A percentile compares a stretch with the other conserved stretches of the same genome.
Conservation (phyloP, 2,888 invertebrate genomes). For the Nymphalis c-album region DNA sequence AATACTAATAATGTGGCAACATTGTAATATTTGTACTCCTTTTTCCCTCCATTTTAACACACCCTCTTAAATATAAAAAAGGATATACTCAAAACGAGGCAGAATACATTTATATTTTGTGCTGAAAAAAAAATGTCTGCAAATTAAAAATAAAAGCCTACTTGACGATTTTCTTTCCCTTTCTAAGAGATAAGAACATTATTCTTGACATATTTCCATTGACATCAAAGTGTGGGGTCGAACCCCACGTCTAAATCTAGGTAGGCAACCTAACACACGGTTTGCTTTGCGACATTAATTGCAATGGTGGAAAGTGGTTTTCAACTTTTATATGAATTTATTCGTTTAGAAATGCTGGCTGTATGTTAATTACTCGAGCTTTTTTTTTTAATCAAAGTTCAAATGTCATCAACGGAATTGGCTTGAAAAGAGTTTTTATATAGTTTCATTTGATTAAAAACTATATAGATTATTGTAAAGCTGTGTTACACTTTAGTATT, state of each 20-base stretch:
- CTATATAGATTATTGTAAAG: no score
- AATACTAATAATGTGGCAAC: background rate
- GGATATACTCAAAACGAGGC: background rate
- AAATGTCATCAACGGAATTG: no score
- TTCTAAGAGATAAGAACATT: slow-evolving; percentile 11
- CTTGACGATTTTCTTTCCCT: slow-evolving; percentile 5
- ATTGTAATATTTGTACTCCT: background rate
- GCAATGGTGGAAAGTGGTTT: background rate
- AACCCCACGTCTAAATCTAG: slow-evolving; percentile 7
- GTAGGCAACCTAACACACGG: background rate
- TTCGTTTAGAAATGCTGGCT: no score
- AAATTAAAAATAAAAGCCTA: slow-evolving; percentile 12
- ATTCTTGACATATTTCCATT: slow-evolving; percentile 24
- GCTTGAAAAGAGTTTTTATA: no score
- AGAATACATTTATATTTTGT: background rate
- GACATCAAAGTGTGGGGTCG: slow-evolving; percentile 17
- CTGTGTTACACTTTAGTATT: no score
- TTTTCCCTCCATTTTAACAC: background rate
- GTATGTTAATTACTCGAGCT: no score
- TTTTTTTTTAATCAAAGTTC: no score
- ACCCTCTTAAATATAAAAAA: background rate
- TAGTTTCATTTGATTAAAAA: no score
- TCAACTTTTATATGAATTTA: background rate
- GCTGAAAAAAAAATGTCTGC: background rate
- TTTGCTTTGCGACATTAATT: slow-evolving; percentile 1